These are phyloP conservation scores for Conomelus anceps DNA, from an alignment of 2,888 invertebrate genomes.

Conservation along the genomic window DNA sequence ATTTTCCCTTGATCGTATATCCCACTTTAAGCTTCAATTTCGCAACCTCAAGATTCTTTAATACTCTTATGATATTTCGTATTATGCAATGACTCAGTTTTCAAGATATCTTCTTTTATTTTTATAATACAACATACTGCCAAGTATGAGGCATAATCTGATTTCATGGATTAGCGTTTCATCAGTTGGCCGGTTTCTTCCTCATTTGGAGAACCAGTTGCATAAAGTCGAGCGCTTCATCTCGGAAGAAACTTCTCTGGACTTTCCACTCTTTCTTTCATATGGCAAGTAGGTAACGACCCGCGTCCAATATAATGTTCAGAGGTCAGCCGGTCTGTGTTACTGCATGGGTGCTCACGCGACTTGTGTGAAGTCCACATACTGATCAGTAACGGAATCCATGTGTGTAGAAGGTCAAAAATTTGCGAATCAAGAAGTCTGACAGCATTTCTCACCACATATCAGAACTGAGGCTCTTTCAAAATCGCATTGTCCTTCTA, in stretches of 20 bases:
- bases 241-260: not conserved
- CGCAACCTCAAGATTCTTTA: not conserved
- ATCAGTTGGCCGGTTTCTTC: not conserved
- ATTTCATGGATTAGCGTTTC: not conserved
- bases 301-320: not conserved
- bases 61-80: not conserved
- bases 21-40: not conserved
- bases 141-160: not conserved
- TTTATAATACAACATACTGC: not conserved
- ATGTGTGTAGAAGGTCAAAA: not conserved
- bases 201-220: not conserved
- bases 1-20: not conserved
- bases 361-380: not conserved
- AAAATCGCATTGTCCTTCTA: no score
- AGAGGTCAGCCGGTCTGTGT: not conserved
- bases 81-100: not conserved
- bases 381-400: not conserved
- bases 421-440: not conserved
- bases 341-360: not conserved
- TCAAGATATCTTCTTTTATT: not conserved
- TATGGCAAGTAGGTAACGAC: not conserved
- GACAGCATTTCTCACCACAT: no score
- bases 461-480: no score
- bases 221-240: not conserved
- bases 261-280: not conserved